Percentiles rank a stretch among this genome's conserved stretches.
These are phyloP conservation scores for Macroramphosus scolopax DNA, from an alignment of 2,797 vertebrate species.

Conservation along the genomic window DNA sequence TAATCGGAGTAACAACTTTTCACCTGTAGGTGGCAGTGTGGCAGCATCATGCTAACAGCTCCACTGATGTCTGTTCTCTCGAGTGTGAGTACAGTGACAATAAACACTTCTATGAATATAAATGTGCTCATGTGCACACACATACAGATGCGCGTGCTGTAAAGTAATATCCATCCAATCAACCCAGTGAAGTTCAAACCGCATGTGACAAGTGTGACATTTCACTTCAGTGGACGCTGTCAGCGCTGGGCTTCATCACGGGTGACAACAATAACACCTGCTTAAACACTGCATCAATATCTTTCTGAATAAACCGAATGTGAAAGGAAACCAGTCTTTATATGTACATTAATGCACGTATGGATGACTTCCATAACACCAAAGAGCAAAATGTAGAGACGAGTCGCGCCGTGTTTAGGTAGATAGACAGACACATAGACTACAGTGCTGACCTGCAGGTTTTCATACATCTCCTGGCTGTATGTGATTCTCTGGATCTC, in stretches of 20 bases:
- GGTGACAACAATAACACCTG: no score
- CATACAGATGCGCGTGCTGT: not conserved
- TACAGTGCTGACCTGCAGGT: conserved; percentile 85
- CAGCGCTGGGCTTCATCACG: conserved; percentile 14
- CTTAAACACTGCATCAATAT: conserved; percentile 17
- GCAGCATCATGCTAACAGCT: conserved; percentile 20
- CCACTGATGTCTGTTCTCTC: conserved; percentile 8
- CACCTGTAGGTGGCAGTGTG: conserved; percentile 67
- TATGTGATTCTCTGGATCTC: conserved; percentile 97
- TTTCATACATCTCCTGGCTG: conserved; percentile 98
- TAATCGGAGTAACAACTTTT: no score
- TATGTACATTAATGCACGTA: not conserved
- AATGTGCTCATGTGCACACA: conserved; percentile 1
- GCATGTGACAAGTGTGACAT: conserved; percentile 58
- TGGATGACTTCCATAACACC: not conserved
- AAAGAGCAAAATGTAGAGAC: not conserved
- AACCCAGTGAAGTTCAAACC: conserved; percentile 50
- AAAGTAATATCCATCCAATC: conserved; percentile 19
- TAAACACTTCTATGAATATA: conserved; percentile 7
- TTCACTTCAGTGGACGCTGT: conserved; percentile 50
- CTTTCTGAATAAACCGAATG: conserved; percentile 3
- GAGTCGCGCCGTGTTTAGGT: not conserved
- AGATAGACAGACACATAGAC: conserved; percentile 5
- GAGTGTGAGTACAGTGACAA: conserved; percentile 12
- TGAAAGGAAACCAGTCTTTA: not conserved